These are phyloP conservation scores for Conopomorpha cramerella DNA, from an alignment of 1,140 invertebrate species.

Conservation along the genomic window DNA sequence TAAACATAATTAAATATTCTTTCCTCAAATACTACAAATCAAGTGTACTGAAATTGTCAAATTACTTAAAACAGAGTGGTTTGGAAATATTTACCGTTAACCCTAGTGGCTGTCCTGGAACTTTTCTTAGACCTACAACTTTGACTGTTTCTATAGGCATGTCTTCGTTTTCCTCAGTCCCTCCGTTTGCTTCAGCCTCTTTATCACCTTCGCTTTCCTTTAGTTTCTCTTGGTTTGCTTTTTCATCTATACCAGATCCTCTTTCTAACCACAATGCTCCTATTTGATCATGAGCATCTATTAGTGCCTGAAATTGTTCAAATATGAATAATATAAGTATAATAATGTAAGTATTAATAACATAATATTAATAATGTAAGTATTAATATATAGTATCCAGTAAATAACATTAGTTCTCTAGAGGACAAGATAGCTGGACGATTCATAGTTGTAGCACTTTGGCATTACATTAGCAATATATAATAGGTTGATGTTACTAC, in stretches of 20 bases:
- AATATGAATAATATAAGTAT: background rate
- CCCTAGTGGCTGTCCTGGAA: conserved; percentile 87
- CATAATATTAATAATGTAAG: conserved; percentile 1
- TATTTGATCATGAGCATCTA: conserved; percentile 65
- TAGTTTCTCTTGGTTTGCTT: conserved; percentile 17
- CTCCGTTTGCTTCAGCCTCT: conserved; percentile 22
- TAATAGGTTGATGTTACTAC: too few species aligned
- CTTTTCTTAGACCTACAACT: conserved; percentile 88
- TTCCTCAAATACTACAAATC: too few species aligned
- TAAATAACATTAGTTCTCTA: too few species aligned
- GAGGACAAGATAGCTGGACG: too few species aligned
- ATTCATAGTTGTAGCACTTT: too few species aligned
- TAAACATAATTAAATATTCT: too few species aligned
- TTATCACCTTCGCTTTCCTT: conserved; percentile 30
- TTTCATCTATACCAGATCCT: conserved; percentile 53
- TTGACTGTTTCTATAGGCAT: conserved; percentile 79
- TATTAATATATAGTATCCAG: too few species aligned
- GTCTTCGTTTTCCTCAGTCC: conserved; percentile 57
- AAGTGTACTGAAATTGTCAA: too few species aligned
- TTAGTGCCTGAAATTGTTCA: conserved; percentile 48
- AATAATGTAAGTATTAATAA: background rate
- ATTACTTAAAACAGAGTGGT: too few species aligned
- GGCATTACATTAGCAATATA: too few species aligned
- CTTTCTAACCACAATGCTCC: conserved; percentile 61
- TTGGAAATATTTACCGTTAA: conserved; percentile 60